These are phyloP conservation scores for Drosophila prosaltans DNA, from an alignment of 1,140 invertebrate genomes.

Conservation along the genomic window DNA sequence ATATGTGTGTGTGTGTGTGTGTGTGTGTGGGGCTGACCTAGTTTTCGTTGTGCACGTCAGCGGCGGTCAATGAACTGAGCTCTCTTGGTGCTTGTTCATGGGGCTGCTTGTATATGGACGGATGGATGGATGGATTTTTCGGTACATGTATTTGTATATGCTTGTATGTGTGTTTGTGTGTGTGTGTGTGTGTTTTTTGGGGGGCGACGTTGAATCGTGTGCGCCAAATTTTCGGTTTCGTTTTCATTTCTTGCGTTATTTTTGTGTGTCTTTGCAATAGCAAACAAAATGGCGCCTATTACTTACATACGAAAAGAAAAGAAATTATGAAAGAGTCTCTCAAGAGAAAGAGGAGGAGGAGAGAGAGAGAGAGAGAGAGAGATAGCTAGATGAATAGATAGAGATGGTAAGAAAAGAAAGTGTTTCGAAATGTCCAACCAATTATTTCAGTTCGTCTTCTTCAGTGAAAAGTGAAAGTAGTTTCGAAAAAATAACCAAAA, in stretches of 20 bases:
- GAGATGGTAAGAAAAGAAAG: slow-evolving; percentile 62
- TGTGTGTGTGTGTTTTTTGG: slow-evolving; percentile 41
- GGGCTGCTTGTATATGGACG: slow-evolving; percentile 2
- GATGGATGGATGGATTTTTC: slow-evolving; percentile 19
- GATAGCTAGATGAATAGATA: no score
- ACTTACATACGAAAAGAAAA: slow-evolving; percentile 56
- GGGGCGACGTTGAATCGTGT: slow-evolving; percentile 52
- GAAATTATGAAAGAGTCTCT: slow-evolving; percentile 73
- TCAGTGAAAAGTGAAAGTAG: slow-evolving; percentile 65
- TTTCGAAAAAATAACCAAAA: slow-evolving; percentile 12
- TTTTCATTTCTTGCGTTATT: slow-evolving; percentile 82
- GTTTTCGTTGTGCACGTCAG: slow-evolving; percentile 61
- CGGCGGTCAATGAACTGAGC: slow-evolving; percentile 77
- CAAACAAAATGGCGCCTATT: slow-evolving; percentile 75
- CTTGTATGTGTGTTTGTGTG: slow-evolving; percentile 15
- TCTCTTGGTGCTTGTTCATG: slow-evolving; percentile 1
- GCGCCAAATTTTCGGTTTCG: slow-evolving; percentile 78
- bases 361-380: not conserved
- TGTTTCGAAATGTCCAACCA: slow-evolving; percentile 70
- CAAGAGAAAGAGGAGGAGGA: not conserved
- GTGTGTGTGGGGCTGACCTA: slow-evolving; percentile 55
- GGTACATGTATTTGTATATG: slow-evolving; percentile 5
- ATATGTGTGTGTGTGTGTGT: slow-evolving; percentile 9
- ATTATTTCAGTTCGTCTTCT: slow-evolving; percentile 35
- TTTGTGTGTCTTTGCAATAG: slow-evolving; percentile 78